Conservation (phyloP, 2,797 vertebrate species). For the Acanthurus lineatus region DNA sequence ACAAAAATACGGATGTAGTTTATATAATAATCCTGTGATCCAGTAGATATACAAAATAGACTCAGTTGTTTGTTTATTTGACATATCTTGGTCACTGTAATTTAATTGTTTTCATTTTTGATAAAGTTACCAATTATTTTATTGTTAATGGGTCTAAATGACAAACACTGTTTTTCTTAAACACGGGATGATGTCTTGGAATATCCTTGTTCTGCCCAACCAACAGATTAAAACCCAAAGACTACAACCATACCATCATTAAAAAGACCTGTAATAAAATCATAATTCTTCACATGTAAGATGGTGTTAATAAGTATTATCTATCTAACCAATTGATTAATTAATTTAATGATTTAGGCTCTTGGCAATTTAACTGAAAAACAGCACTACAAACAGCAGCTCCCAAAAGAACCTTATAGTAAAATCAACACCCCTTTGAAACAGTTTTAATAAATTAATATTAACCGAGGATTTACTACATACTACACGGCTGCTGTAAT, state of each 20-base stretch:
- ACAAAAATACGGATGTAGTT: conserved; percentile 36
- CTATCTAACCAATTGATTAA: neutral
- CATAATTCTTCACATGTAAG: neutral
- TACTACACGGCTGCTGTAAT: neutral
- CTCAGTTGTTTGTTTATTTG: too few species aligned
- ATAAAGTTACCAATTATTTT: too few species aligned
- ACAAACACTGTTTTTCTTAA: neutral
- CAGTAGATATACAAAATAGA: too few species aligned
- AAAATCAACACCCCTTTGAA: neutral
- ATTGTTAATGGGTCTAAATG: neutral
- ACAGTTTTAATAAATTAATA: neutral
- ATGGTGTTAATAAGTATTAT: neutral
- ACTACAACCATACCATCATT: neutral
- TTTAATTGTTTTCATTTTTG: too few species aligned
- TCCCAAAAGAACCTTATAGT: neutral
- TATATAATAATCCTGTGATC: too few species aligned
- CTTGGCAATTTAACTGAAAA: too few species aligned
- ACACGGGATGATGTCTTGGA: neutral
- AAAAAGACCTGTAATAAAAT: neutral
- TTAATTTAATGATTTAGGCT: neutral
- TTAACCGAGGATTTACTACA: neutral
- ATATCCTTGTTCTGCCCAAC: neutral
- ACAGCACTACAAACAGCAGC: neutral
- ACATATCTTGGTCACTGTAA: too few species aligned
- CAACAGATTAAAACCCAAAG: neutral